These are phyloP conservation scores for Drosophila hydei DNA, from an alignment of 1,140 invertebrate species.

Conservation along the genomic window DNA sequence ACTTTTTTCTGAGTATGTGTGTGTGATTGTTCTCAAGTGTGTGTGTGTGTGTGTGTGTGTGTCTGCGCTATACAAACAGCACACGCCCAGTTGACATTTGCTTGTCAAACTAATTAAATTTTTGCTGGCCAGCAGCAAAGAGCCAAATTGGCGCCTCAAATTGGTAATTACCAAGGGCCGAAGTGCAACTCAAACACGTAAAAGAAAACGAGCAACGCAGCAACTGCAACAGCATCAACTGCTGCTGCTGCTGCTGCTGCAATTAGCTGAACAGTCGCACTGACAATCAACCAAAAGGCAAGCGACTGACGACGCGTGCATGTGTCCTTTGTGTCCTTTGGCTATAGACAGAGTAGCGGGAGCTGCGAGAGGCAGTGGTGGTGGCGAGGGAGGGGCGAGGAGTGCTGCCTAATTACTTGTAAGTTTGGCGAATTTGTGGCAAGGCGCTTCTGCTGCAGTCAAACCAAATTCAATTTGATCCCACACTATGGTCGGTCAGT, in stretches of 20 bases:
- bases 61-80: conserved; percentile 27
- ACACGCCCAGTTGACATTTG: conserved; percentile 57
- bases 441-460: conserved; percentile 47
- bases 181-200: conserved; percentile 81
- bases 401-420: conserved; percentile 81
- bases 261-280: conserved; percentile 66
- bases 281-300: conserved; percentile 72
- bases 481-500: conserved; percentile 59
- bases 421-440: conserved; percentile 80
- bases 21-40: not conserved
- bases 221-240: conserved; percentile 4
- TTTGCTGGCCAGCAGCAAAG: conserved; percentile 62
- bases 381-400: conserved; percentile 1
- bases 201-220: conserved; percentile 52
- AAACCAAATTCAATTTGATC: conserved; percentile 78
- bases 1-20: not conserved
- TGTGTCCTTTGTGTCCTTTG: conserved; percentile 46
- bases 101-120: conserved; percentile 80
- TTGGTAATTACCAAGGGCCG: conserved; percentile 74
- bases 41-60: not conserved
- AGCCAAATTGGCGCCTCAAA: conserved; percentile 77
- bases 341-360: conserved; percentile 1
- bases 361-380: too few relatives aligned
- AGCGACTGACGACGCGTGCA: conserved; percentile 66
- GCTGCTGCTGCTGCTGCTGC: conserved; percentile 25